phyloP scores from a whole-genome alignment of 2,797 vertebrate genomes.

The Pogoniulus pusillus region DNA sequence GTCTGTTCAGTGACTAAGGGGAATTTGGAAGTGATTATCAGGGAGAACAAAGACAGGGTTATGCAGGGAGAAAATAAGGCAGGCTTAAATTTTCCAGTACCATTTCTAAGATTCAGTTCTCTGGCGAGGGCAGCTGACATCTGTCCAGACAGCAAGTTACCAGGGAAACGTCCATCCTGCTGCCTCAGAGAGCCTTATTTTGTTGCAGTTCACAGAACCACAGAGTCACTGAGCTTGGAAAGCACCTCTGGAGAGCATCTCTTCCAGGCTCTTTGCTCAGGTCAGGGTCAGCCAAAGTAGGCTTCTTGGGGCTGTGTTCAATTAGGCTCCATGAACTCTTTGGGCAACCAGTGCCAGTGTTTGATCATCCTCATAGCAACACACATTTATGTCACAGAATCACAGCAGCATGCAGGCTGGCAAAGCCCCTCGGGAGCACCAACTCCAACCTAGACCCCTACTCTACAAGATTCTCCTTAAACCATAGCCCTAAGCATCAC shows the following conservation, averaged over 20 bases:
- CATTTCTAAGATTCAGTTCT: not conserved
- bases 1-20: not conserved
- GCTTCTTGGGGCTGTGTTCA: not conserved
- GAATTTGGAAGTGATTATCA: not conserved
- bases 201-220: constrained; percentile 12
- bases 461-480: too few species aligned
- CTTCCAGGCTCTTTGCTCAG: not conserved
- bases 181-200: not conserved
- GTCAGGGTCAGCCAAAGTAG: not conserved
- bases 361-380: not conserved
- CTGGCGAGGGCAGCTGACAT: constrained; percentile 16
- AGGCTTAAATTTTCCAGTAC: not conserved
- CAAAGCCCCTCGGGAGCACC: too few species aligned
- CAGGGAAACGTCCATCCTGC: not conserved
- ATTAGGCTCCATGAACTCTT: not conserved
- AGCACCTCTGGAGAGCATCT: not conserved
- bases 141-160: constrained; percentile 11
- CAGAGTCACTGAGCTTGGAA: not conserved
- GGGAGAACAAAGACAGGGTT: not conserved
- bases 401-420: too few species aligned
- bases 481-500: too few species aligned
- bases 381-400: not conserved
- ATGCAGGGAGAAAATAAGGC: not conserved
- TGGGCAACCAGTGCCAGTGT: not conserved
- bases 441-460: too few species aligned